Percentiles rank a stretch among this genome's conserved stretches.
Evolutionary conservation across 1,140 invertebrate species (phyloP).

Genomic region (Pararge aegeria): DNA sequence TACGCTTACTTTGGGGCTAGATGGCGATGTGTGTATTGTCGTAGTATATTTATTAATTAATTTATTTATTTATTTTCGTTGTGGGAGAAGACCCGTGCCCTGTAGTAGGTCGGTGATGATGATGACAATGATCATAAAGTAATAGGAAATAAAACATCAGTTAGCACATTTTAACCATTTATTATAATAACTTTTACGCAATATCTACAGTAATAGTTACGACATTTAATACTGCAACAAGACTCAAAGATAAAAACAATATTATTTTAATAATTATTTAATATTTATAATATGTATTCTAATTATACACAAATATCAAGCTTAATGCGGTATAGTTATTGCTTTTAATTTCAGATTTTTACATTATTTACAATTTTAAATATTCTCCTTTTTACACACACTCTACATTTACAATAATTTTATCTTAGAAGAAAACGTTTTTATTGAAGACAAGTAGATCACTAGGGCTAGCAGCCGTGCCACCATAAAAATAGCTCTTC

Average conservation of each 20-base stretch:
- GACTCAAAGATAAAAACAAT: constrained; percentile 33
- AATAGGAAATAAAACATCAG: background rate
- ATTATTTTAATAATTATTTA: constrained; percentile 10
- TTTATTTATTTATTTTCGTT: no score
- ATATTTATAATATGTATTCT: background rate
- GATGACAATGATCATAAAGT: no score
- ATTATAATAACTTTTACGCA: constrained; percentile 32
- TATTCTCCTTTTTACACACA: background rate
- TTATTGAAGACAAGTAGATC: no score
- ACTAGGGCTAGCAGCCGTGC: no score
- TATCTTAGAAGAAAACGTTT: background rate
- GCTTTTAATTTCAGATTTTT: constrained; percentile 30
- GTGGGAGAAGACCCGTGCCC: no score
- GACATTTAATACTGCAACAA: constrained; percentile 40
- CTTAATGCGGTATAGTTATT: constrained; percentile 26
- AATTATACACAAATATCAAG: constrained; percentile 18
- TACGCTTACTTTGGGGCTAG: no score
- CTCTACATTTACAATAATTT: background rate
- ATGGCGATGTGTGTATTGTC: no score
- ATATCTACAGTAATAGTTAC: constrained; percentile 27
- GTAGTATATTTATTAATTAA: no score
- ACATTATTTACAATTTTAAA: constrained; percentile 31
- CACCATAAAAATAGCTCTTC: no score
- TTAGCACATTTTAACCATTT: constrained; percentile 26
- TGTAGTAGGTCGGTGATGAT: no score